Evolutionary conservation across 92 coral and sea anemone species (phyloP).

Genomic region (Porites lobata): DNA sequence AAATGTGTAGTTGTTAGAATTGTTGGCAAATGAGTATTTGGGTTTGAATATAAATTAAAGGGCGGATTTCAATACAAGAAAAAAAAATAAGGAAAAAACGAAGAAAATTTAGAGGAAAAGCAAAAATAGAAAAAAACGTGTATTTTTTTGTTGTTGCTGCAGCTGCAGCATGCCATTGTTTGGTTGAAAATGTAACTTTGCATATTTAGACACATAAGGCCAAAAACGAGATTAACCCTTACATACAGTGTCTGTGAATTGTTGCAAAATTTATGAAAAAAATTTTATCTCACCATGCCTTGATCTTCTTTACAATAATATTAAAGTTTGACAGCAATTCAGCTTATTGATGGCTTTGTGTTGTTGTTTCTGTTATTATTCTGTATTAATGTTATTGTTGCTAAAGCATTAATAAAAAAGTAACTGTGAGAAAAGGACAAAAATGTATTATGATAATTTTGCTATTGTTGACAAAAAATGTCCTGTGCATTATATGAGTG

Average conservation of each 20-base stretch:
- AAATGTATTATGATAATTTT: background rate
- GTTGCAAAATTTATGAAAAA: background rate
- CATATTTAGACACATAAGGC: background rate
- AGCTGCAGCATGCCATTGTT: background rate
- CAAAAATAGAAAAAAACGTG: background rate
- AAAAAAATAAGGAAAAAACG: background rate
- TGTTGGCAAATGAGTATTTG: slow-evolving; percentile 4
- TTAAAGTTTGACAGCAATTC: background rate
- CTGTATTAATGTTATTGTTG: background rate
- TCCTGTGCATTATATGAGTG: background rate
- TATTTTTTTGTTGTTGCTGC: background rate
- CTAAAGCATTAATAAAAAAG: background rate
- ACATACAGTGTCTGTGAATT: background rate
- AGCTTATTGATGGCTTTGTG: background rate
- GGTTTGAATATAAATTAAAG: background rate
- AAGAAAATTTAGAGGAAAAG: background rate
- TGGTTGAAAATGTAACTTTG: background rate
- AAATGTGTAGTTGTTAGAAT: background rate
- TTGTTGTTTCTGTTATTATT: background rate
- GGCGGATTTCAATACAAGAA: background rate
- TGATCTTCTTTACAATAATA: background rate
- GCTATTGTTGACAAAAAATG: background rate
- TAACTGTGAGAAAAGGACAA: background rate
- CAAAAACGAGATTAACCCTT: background rate
- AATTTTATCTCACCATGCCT: background rate